phyloP scores from a whole-genome alignment of 2,113 vertebrate species.

The Chionomys nivalis region DNA sequence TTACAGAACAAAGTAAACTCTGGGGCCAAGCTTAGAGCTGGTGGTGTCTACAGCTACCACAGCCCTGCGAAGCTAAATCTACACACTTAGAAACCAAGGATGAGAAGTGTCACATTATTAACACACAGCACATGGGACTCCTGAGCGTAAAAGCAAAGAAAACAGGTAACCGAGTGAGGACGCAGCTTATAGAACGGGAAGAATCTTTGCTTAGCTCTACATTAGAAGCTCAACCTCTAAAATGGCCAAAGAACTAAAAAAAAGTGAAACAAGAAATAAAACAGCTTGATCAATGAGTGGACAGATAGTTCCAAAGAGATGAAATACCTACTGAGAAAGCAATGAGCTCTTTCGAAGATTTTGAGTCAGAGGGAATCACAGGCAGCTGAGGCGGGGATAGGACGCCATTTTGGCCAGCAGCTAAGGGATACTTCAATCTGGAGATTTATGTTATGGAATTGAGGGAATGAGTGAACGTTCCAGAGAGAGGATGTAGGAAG shows the following conservation, averaged over 20 bases:
- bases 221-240: neutral
- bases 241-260: neutral
- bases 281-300: neutral
- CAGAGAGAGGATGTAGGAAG: neutral
- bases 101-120: neutral
- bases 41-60: neutral
- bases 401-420: neutral
- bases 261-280: neutral
- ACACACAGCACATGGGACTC: neutral
- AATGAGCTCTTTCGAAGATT: neutral
- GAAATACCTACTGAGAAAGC: neutral
- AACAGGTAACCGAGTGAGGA: neutral
- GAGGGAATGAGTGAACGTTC: neutral
- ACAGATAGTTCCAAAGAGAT: neutral
- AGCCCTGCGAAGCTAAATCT: neutral
- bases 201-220: neutral
- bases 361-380: neutral
- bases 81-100: neutral
- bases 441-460: neutral
- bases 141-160: neutral
- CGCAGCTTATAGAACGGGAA: too few relatives aligned
- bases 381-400: neutral
- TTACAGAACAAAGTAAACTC: constrained; percentile 23
- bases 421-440: neutral
- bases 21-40: neutral